Evolutionary conservation across 1,140 invertebrate genomes (phyloP).

Genomic region (Hypothenemus hampei): DNA sequence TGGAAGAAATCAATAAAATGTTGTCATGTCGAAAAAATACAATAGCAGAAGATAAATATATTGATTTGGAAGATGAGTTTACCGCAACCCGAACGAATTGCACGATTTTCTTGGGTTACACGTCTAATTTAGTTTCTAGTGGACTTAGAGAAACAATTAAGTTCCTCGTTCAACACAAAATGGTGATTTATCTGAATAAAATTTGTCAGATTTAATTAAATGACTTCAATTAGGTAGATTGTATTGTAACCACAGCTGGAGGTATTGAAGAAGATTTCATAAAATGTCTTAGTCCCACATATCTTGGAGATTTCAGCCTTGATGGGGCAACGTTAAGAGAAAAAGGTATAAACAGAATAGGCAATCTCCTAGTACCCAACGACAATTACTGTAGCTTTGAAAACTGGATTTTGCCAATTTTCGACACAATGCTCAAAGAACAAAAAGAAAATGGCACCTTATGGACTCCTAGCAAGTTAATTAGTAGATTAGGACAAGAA

Average conservation of each 20-base stretch:
- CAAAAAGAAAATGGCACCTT: slow-evolving; percentile 69
- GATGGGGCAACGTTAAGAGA: slow-evolving; percentile 73
- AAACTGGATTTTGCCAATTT: slow-evolving; percentile 93
- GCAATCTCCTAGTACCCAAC: slow-evolving; percentile 97
- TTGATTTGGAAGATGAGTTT: slow-evolving; percentile 71
- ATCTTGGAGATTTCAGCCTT: slow-evolving; percentile 85
- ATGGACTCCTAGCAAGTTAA: slow-evolving; percentile 94
- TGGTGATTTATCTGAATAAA: slow-evolving; percentile 49
- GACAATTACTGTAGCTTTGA: slow-evolving; percentile 98
- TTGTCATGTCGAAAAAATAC: slow-evolving; percentile 63
- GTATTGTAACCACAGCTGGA: slow-evolving; percentile 95
- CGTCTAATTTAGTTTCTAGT: slow-evolving; percentile 95
- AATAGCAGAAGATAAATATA: slow-evolving; percentile 62
- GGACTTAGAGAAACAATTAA: slow-evolving; percentile 88
- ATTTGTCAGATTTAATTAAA: not conserved
- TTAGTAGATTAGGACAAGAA: slow-evolving; percentile 76
- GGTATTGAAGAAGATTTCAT: slow-evolving; percentile 99
- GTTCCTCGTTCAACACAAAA: slow-evolving; percentile 85
- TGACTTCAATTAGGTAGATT: slow-evolving; percentile 72
- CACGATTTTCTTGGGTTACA: slow-evolving; percentile 97
- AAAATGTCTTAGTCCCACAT: slow-evolving; percentile 95
- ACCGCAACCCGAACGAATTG: slow-evolving; percentile 75
- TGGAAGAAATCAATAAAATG: slow-evolving; percentile 92
- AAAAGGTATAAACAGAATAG: slow-evolving; percentile 93
- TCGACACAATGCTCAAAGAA: slow-evolving; percentile 88